Conservation (phyloP, 2,113 vertebrate species). For the Rhegmatorhina hoffmannsi region DNA sequence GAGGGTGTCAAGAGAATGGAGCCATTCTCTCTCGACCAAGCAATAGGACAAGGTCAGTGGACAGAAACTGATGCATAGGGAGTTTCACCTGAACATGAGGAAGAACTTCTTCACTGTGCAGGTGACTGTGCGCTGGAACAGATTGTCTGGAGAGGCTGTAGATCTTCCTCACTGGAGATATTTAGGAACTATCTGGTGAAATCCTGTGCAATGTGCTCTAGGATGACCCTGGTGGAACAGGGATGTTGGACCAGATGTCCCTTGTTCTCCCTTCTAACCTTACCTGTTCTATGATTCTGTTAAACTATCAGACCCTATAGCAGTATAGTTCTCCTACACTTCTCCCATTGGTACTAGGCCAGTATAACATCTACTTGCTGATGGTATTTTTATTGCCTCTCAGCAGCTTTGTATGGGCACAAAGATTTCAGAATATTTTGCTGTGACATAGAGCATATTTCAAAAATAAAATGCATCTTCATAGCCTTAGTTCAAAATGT, state of each 20-base stretch:
- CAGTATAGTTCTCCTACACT: neutral
- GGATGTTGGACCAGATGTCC: neutral
- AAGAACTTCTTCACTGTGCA: neutral
- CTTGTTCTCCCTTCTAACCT: neutral
- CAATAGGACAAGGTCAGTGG: fast-evolving
- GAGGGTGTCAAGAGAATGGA: neutral
- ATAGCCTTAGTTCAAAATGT: neutral
- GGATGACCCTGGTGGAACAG: neutral
- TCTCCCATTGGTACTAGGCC: fast-evolving
- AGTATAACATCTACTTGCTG: fast-evolving
- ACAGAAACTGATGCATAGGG: neutral
- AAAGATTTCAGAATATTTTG: neutral
- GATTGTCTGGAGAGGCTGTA: fast-evolving
- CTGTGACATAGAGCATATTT: neutral
- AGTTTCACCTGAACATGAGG: neutral
- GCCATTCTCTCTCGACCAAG: neutral
- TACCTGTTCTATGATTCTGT: neutral
- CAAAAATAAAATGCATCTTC: neutral
- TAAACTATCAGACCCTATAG: neutral
- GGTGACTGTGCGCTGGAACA: neutral
- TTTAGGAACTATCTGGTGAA: neutral
- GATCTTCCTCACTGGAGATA: neutral
- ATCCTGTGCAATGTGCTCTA: neutral
- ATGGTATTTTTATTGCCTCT: neutral
- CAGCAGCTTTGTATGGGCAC: neutral